Evolutionary conservation across 1,140 invertebrate species (phyloP).

Genomic region (Macrobrachium nipponense): DNA sequence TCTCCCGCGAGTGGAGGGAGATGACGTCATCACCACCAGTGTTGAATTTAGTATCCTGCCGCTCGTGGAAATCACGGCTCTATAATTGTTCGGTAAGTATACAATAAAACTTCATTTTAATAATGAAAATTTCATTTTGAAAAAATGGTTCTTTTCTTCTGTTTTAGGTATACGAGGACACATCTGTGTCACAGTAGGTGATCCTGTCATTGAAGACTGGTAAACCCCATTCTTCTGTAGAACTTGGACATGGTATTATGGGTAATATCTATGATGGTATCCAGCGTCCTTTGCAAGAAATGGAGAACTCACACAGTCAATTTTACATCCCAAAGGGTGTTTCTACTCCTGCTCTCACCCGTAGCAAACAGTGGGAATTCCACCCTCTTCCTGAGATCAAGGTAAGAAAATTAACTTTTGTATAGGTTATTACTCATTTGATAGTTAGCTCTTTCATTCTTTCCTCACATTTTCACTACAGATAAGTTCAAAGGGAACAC

Average conservation of each 20-base stretch:
- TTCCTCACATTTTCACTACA: no score
- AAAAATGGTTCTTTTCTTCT: neutral
- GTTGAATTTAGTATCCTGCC: no score
- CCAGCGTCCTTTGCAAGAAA: conserved; percentile 97
- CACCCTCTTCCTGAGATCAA: conserved; percentile 72
- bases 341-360: conserved; percentile 91
- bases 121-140: neutral
- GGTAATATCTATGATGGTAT: conserved; percentile 99
- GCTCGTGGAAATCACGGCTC: no score
- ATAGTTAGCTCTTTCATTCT: no score
- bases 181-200: conserved; percentile 98
- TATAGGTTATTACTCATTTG: no score
- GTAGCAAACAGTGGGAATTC: conserved; percentile 91
- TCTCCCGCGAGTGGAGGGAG: no score
- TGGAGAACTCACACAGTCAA: conserved; percentile 90
- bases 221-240: conserved; percentile 98
- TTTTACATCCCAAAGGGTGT: conserved; percentile 99
- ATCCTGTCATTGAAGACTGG: conserved; percentile 98
- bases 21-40: no score
- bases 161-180: conserved; percentile 95
- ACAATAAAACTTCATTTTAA: no score
- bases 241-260: conserved; percentile 99
- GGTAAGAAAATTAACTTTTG: no score
- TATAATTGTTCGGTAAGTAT: no score
- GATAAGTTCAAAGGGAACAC: no score